These are phyloP conservation scores for Chaetorhynchus papuensis DNA, from an alignment of 2,113 vertebrate genomes.

Conservation along the genomic window DNA sequence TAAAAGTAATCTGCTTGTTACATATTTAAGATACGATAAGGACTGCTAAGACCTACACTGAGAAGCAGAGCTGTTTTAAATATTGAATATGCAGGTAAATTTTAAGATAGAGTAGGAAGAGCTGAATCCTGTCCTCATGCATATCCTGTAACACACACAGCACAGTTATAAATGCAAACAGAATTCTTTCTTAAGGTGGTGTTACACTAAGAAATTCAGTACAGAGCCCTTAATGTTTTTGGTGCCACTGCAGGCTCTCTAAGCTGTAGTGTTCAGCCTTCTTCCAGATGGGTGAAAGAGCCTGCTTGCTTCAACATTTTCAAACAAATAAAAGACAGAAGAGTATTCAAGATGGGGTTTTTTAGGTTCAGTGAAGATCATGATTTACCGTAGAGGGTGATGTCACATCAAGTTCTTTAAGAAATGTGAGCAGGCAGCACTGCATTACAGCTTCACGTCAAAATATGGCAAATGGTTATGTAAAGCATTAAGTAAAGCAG, in stretches of 20 bases:
- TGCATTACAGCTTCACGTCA: neutral
- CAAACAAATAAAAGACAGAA: neutral
- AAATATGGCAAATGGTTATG: conserved; percentile 31
- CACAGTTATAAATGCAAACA: neutral
- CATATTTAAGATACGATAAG: conserved; percentile 61
- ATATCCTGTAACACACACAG: neutral
- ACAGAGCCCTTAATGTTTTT: neutral
- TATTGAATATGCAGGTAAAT: conserved; percentile 17
- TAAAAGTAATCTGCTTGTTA: conserved; percentile 57
- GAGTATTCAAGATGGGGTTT: neutral
- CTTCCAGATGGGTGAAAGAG: neutral
- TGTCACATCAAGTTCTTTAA: conserved; percentile 19
- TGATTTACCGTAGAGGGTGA: neutral
- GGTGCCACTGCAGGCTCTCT: neutral
- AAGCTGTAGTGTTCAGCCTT: neutral
- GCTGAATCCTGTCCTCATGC: neutral
- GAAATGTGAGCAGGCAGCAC: neutral
- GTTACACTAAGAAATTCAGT: neutral
- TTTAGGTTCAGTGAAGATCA: conserved; percentile 17
- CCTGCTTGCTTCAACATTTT: conserved; percentile 8
- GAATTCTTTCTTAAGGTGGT: neutral
- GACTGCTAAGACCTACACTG: conserved; percentile 14
- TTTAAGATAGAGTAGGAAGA: neutral
- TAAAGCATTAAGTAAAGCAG: conserved; percentile 38
- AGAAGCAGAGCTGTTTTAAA: conserved; percentile 36